Percentiles rank a stretch among this genome's conserved stretches.
phyloP scores from a whole-genome alignment of 2,888 invertebrate genomes.

The Vanessa cardui region DNA sequence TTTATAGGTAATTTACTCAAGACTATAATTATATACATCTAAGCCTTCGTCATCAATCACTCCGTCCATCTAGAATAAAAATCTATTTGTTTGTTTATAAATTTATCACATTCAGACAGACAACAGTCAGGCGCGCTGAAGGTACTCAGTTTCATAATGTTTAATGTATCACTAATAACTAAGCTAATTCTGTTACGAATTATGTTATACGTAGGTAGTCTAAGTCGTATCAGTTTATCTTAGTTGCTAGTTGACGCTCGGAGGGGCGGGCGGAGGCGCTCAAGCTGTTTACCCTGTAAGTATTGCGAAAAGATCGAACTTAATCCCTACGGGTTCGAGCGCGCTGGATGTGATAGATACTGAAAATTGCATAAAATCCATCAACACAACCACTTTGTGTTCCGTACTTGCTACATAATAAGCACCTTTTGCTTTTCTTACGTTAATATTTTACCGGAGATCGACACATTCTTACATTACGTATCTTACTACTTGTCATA shows the following conservation, averaged over 20 bases:
- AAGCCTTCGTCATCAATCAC: no score
- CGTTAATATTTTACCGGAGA: conserved; percentile 50
- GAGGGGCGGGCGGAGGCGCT: conserved; percentile 43
- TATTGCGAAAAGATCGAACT: conserved; percentile 80
- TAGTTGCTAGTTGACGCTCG: conserved; percentile 46
- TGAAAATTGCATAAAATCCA: conserved; percentile 83
- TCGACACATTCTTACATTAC: conserved; percentile 10
- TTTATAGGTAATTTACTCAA: no score
- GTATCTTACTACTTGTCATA: neutral
- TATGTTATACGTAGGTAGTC: neutral
- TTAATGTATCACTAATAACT: no score
- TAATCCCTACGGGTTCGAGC: conserved; percentile 74
- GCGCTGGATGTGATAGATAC: conserved; percentile 80
- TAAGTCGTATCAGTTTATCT: conserved; percentile 21
- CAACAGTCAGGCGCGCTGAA: no score
- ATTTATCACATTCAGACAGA: no score
- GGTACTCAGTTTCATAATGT: no score
- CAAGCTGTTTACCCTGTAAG: conserved; percentile 75
- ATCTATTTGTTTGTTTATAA: no score
- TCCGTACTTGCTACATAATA: conserved; percentile 42
- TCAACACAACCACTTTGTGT: conserved; percentile 75
- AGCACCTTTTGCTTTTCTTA: conserved; percentile 38
- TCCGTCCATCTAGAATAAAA: no score
- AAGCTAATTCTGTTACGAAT: no score
- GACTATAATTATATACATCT: no score